Evolutionary conservation across 2,797 vertebrate genomes (phyloP).

Genomic region (Parambassis ranga): DNA sequence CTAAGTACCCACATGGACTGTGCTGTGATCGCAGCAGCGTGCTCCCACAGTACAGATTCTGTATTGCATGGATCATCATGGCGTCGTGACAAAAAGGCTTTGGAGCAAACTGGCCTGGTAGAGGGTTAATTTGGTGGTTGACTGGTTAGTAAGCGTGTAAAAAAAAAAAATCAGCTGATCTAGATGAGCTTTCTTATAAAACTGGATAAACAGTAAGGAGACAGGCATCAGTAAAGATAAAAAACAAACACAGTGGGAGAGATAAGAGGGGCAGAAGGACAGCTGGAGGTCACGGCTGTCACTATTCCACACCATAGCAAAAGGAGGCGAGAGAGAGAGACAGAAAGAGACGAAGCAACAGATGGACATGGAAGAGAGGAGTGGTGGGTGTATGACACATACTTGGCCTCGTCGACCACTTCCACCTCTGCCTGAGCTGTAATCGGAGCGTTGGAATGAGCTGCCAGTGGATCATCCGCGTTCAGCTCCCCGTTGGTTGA

Average conservation of each 20-base stretch:
- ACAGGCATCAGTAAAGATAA: constrained; percentile 25
- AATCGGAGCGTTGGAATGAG: constrained; percentile 92
- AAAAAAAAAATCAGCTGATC: not conserved
- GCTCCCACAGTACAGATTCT: not conserved
- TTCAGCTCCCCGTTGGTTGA: constrained; percentile 99
- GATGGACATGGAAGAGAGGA: constrained; percentile 48
- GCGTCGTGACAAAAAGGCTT: too few relatives aligned
- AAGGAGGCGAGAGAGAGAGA: constrained; percentile 5
- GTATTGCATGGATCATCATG: not conserved
- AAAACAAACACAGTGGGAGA: constrained; percentile 36
- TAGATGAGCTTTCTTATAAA: not conserved
- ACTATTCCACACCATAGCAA: constrained; percentile 32
- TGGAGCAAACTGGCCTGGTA: too few relatives aligned
- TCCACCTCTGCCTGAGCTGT: constrained; percentile 95
- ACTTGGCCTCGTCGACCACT: constrained; percentile 98
- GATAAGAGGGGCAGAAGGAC: constrained; percentile 13
- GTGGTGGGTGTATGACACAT: constrained; percentile 75
- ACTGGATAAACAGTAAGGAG: constrained; percentile 9
- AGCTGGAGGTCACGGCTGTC: constrained; percentile 36
- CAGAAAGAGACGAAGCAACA: constrained; percentile 41
- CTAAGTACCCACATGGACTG: not conserved
- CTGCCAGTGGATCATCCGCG: constrained; percentile 89
- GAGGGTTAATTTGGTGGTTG: too few relatives aligned
- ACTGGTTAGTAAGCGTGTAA: too few relatives aligned
- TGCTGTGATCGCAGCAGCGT: not conserved